Conservation (phyloP, 2,113 vertebrate species). For the Accipiter virgatus region DNA sequence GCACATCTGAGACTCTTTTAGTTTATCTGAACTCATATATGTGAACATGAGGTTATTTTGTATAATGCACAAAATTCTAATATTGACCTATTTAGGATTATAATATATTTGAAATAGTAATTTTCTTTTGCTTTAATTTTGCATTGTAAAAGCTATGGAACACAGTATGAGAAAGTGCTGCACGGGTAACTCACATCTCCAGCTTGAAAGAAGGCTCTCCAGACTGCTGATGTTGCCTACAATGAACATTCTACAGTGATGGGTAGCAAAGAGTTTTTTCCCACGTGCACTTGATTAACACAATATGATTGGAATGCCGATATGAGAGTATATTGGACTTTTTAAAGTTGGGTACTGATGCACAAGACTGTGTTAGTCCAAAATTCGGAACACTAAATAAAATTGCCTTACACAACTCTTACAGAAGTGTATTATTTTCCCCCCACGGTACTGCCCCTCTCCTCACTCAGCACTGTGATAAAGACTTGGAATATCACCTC, state of each 20-base stretch:
- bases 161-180: not conserved
- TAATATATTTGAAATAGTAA: not conserved
- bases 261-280: not conserved
- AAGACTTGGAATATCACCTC: not conserved
- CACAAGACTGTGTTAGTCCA: not conserved
- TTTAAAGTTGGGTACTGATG: not conserved
- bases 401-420: not conserved
- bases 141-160: not conserved
- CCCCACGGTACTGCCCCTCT: not conserved
- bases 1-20: not conserved
- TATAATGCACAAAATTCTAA: not conserved
- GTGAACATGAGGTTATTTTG: not conserved
- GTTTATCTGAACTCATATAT: not conserved
- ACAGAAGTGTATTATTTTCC: not conserved
- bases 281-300: fast-evolving
- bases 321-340: not conserved
- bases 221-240: not conserved
- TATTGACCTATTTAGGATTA: not conserved
- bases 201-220: not conserved
- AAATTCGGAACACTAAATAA: not conserved
- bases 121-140: not conserved
- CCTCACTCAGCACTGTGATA: not conserved
- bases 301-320: not conserved
- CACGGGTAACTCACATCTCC: not conserved
- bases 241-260: not conserved